A percentile compares a stretch with the other conserved stretches of the same genome.
Conservation (phyloP, 2,797 vertebrate species). For the Astyanax mexicanus region DNA sequence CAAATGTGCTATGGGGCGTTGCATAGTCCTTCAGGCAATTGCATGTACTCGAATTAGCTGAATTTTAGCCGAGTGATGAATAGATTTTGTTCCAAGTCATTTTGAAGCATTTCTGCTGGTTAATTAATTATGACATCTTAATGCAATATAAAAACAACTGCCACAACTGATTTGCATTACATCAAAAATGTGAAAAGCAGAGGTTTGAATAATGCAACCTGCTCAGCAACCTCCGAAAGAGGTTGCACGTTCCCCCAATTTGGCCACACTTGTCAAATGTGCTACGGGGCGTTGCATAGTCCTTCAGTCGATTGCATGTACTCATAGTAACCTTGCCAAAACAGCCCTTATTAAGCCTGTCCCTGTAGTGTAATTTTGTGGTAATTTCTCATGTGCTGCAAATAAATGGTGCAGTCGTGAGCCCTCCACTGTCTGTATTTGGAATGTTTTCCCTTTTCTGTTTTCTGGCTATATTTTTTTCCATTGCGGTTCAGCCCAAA, state of each 20-base stretch:
- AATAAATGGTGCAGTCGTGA: slow-evolving; percentile 7
- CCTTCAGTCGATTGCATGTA: neutral
- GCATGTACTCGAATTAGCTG: too few relatives aligned
- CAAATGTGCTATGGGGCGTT: too few relatives aligned
- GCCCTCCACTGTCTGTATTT: slow-evolving; percentile 5
- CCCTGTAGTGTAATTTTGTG: neutral
- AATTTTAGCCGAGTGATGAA: too few relatives aligned
- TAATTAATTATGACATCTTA: too few relatives aligned
- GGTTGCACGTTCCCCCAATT: neutral
- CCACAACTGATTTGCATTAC: too few relatives aligned
- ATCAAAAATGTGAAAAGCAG: too few relatives aligned
- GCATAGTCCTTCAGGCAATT: too few relatives aligned
- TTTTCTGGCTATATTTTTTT: slow-evolving; percentile 20
- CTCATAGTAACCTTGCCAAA: neutral
- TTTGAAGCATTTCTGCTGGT: too few relatives aligned
- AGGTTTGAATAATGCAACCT: too few relatives aligned
- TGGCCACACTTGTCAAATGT: neutral
- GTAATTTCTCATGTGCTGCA: slow-evolving; percentile 5
- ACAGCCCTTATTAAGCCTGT: neutral
- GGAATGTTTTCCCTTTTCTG: slow-evolving; percentile 26
- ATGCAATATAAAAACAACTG: too few relatives aligned
- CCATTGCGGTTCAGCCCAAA: slow-evolving; percentile 57
- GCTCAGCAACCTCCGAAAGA: neutral
- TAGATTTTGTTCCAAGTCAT: too few relatives aligned
- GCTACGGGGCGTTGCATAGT: neutral